phyloP scores from a whole-genome alignment of 2,797 vertebrate species.

The Decapterus maruadsi region DNA sequence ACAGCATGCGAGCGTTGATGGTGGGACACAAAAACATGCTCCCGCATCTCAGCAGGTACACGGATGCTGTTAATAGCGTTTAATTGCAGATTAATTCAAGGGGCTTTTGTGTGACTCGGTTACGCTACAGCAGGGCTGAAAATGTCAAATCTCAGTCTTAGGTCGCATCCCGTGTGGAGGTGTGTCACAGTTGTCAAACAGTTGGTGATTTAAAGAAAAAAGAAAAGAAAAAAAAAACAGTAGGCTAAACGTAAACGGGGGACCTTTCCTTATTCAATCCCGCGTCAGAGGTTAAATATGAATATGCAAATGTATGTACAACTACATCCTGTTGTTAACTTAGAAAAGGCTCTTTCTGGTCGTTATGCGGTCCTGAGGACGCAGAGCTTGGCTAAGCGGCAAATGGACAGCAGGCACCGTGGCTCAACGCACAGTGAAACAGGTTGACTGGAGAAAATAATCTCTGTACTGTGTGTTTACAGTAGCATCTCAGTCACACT shows the following conservation, averaged over 20 bases:
- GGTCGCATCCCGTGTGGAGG: slow-evolving; percentile 45
- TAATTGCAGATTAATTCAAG: slow-evolving; percentile 14
- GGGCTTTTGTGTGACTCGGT: not conserved
- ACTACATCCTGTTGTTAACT: not conserved
- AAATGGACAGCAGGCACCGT: slow-evolving; percentile 54
- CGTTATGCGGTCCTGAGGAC: slow-evolving; percentile 20
- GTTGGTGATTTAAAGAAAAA: slow-evolving; percentile 18
- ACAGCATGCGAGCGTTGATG: slow-evolving; percentile 27
- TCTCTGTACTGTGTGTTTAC: slow-evolving; percentile 31
- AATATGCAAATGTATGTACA: not conserved
- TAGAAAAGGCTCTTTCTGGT: not conserved
- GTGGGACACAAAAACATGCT: slow-evolving; percentile 56
- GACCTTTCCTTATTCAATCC: not conserved
- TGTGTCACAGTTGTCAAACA: slow-evolving; percentile 65
- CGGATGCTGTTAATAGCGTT: slow-evolving; percentile 24
- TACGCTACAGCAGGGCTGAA: not conserved
- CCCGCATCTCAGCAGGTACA: slow-evolving; percentile 63
- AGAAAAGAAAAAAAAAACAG: no score
- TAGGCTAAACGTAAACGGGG: not conserved
- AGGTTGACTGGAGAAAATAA: slow-evolving; percentile 67
- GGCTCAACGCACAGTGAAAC: slow-evolving; percentile 75
- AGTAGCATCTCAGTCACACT: not conserved
- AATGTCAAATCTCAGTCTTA: not conserved
- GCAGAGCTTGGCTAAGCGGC: slow-evolving; percentile 31
- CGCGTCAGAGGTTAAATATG: not conserved